These are phyloP conservation scores for Recurvirostra avosetta DNA, from an alignment of 2,113 vertebrate species.

Conservation along the genomic window DNA sequence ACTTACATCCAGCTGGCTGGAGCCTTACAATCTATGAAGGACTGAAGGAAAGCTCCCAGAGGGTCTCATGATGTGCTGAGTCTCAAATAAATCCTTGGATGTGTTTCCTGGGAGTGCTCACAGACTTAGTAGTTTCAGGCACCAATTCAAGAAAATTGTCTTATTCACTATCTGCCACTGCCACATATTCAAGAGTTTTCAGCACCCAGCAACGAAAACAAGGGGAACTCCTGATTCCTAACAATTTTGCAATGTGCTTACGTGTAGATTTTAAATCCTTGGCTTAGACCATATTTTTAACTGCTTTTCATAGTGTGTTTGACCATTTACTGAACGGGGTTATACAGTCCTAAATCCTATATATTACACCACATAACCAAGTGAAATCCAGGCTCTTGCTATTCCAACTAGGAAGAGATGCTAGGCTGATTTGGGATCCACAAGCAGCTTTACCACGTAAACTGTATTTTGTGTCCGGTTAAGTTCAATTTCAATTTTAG, in stretches of 20 bases:
- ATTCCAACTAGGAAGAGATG: neutral
- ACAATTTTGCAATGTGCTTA: neutral
- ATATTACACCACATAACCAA: neutral
- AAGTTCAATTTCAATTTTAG: neutral
- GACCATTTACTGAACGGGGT: neutral
- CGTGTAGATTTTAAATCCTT: neutral
- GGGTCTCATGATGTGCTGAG: constrained; percentile 35
- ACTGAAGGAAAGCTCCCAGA: constrained; percentile 38
- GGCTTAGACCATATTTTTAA: neutral
- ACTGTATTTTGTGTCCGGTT: neutral
- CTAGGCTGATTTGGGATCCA: neutral
- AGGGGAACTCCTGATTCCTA: neutral
- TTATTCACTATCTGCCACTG: neutral
- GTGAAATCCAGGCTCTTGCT: neutral
- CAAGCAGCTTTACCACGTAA: neutral
- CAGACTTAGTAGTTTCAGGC: constrained; percentile 11
- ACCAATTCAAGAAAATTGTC: constrained; percentile 9
- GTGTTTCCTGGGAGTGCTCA: constrained; percentile 13
- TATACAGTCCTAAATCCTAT: neutral
- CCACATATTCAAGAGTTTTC: neutral
- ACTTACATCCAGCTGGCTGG: constrained; percentile 30
- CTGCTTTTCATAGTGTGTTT: neutral
- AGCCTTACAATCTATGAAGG: constrained; percentile 41
- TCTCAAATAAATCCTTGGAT: constrained; percentile 52
- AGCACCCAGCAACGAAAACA: neutral